Evolutionary conservation across 2,888 invertebrate genomes (phyloP), one percentile per base, ranked within the genome.

Genomic region (Sesia bembeciformis): DNA sequence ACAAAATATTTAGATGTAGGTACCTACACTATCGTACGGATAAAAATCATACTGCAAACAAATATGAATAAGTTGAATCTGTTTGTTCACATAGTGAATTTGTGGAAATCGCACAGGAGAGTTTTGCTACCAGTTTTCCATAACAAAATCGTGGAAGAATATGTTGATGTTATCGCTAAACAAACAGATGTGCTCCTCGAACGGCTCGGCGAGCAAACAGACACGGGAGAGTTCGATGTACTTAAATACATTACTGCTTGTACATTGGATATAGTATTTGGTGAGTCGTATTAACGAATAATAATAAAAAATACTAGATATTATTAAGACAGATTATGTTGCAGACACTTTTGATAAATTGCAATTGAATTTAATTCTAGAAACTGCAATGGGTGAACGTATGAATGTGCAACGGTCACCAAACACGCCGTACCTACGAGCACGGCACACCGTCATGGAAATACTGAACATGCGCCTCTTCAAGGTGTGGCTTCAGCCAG

Each of bases 371-470:
- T 23, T 23, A 23, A 23, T 23, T 23, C 23, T 23, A 93, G 94
- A 94, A 74, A 93, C 94, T 3, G 93, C 94, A 1, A 94, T 95
- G 94, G 94, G 94, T 0, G 89, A 91, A 57, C 84, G 90, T 52
- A 90, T 94, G 72, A 85, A 91, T 55, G 90, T 91, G 0, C 91
- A 92, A 66, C 83, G 87, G 51, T 80, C 85, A 0, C 76, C 78
- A 0, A 90, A 92, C 54, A 90, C 91, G 0, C 89, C 90, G n/a
- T 93, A 93, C 74, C 84, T 92, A 39, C 80, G 84, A 54, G 91
- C 92, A 38, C 87, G 92, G n/a, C 80, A 76, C 60, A 84, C 76
- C 0, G 80, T 84, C 23, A 84, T 90, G 73, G 72, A 77, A 40
- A 84, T 90, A 53, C 65, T 90, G 3, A 90, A 80, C 67, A 80